Conservation (phyloP, 2,113 vertebrate species). For the Rhegmatorhina hoffmannsi region DNA sequence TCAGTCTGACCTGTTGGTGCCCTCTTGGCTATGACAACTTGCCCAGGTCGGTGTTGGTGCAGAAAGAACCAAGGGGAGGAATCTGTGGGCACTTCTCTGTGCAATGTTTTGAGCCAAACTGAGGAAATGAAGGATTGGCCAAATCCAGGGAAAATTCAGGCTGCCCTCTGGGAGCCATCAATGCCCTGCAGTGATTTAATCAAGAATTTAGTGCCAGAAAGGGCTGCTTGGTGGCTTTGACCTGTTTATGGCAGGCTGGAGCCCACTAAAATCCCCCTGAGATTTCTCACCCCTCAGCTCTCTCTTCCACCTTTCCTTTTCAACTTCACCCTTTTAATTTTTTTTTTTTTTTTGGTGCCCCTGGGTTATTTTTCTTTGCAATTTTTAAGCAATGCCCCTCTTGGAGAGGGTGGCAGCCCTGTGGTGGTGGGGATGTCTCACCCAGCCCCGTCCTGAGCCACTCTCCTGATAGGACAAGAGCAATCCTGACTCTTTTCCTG, state of each 20-base stretch:
- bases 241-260: neutral
- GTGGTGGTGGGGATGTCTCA: neutral
- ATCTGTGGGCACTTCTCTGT: neutral
- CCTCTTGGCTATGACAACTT: neutral
- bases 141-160: neutral
- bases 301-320: neutral
- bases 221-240: neutral
- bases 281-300: neutral
- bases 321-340: neutral
- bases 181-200: neutral
- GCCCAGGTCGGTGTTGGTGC: too few species aligned
- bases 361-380: neutral
- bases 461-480: conserved; percentile 15
- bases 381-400: neutral
- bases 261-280: neutral
- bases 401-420: neutral
- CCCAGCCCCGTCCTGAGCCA: neutral
- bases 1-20: neutral
- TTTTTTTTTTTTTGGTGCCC: too few species aligned
- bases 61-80: neutral
- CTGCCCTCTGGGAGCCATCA: neutral
- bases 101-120: neutral
- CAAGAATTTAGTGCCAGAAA: neutral
- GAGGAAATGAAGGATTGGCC: neutral
- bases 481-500: neutral